Base-by-base conservation (phyloP, 2,113 vertebrate species). In the Apodemus sylvaticus region DNA sequence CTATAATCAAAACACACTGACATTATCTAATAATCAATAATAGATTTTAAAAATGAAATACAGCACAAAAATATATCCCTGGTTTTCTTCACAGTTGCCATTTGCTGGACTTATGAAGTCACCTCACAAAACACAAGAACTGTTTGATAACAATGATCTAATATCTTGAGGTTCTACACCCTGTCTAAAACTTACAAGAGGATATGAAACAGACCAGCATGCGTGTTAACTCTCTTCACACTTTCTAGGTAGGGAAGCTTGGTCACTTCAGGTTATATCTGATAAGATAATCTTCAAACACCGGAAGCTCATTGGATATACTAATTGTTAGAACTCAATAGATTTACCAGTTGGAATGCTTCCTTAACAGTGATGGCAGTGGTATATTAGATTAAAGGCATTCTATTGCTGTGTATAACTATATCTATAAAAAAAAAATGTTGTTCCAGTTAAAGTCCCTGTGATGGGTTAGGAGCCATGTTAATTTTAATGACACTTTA, bases 251-350 rank as follows among this genome's bases (percentile, higher is more conserved):
- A 96, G 34, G 5, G 42, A 64, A 68, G n/a, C 14, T 86, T 86
- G 74, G 31, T 53, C 66, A 60, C 62, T 17, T 16, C 45, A 93
- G 77, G 5, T 55, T 89, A 83, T 39, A 89, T 39, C 9, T 89
- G 12, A 93, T 20, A 20, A 39, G 1, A 94, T 16, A 74, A 78
- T 39, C 76, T 64, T n/a, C 24, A 58, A 78, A 48, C 77, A 42
- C 17, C 6, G 7, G 22, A 89, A 97, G 5, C 42, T 14, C 20
- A 83, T 91, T 85, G 76, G 34, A 45, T 86, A 82, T 10, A 20
- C 31, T 91, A 19, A 82, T 76, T 96, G 82, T 36, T 85, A 68
- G 7, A 91, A 81, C n/a, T 74, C 2, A 94, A 86, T 93, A 90
- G 83, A 95, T 55, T 86, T 24, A 71, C 9, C 22, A 64, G 26